Percentiles rank a stretch among this genome's conserved stretches.
Evolutionary conservation across 2,888 invertebrate genomes (phyloP).

Genomic region (Lagria hirta): DNA sequence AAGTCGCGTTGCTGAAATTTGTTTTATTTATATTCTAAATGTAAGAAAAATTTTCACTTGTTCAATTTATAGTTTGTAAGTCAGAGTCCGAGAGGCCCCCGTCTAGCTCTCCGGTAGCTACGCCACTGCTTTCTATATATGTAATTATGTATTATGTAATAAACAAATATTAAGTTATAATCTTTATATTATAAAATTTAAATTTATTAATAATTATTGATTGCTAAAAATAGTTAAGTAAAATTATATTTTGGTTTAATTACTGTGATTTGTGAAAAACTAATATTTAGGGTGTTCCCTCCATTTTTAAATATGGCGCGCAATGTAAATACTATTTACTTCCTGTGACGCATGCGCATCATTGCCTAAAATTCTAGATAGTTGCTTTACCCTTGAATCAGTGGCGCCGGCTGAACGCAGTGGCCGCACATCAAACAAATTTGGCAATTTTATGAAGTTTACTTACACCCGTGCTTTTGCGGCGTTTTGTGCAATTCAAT

Average conservation of each 20-base stretch:
- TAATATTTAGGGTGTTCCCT: constrained; percentile 2
- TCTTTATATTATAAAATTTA: constrained; percentile 10
- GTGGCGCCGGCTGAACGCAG: constrained; percentile 9
- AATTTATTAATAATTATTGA: constrained; percentile 15
- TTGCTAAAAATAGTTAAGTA: too few relatives aligned
- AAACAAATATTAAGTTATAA: too few relatives aligned
- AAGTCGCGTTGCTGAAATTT: too few relatives aligned
- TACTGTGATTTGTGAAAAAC: background rate
- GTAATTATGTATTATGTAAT: too few relatives aligned
- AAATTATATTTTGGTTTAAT: constrained; percentile 1
- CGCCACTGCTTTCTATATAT: too few relatives aligned
- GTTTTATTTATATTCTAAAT: too few relatives aligned
- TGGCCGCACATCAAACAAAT: constrained; percentile 9
- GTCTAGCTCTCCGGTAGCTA: too few relatives aligned
- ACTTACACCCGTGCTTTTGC: constrained; percentile 50
- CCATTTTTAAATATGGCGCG: constrained; percentile 14
- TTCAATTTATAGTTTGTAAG: too few relatives aligned
- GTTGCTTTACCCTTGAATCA: constrained; percentile 15
- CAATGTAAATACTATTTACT: constrained; percentile 7
- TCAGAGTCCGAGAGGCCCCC: too few relatives aligned
- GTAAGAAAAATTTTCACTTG: too few relatives aligned
- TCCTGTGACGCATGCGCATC: constrained; percentile 13
- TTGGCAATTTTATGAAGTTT: constrained; percentile 43
- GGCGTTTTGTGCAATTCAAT: constrained; percentile 40
- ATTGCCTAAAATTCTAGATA: constrained; percentile 10